A percentile compares a stretch with the other conserved stretches of the same genome.
Evolutionary conservation across 2,888 invertebrate genomes (phyloP).

Genomic region (Heterodera filipjevi): DNA sequence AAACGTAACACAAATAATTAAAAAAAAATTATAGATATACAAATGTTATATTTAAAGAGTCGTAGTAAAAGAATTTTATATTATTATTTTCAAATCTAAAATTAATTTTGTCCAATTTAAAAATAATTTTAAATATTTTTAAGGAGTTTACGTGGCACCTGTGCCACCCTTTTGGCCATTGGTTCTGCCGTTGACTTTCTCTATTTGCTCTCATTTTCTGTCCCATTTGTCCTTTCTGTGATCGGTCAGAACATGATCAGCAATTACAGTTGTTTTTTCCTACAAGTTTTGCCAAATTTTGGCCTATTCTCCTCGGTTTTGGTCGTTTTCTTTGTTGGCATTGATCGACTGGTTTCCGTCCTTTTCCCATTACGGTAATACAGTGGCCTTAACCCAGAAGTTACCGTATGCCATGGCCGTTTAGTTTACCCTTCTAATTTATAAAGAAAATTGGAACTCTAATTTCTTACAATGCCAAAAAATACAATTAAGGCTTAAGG

Average conservation of each 20-base stretch:
- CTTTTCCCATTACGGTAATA: not conserved
- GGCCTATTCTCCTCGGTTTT: slow-evolving; percentile 2
- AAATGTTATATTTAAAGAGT: not conserved
- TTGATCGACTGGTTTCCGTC: slow-evolving; percentile 5
- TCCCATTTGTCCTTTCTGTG: not conserved
- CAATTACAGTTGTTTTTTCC: not conserved
- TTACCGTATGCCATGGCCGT: no score
- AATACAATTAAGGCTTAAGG: no score
- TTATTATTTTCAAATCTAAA: no score
- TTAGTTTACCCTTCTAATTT: not conserved
- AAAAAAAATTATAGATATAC: no score
- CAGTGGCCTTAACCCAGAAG: no score
- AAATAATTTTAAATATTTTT: no score
- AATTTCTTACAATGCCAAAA: no score
- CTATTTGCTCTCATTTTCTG: not conserved
- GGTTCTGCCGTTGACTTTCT: not conserved
- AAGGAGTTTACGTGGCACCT: not conserved
- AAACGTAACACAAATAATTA: no score
- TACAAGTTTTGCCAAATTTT: slow-evolving; percentile 2
- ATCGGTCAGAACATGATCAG: not conserved
- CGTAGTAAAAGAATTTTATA: no score
- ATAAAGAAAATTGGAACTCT: not conserved
- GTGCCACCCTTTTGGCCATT: not conserved
- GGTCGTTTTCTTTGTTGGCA: slow-evolving; percentile 9
- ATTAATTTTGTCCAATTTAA: no score